Base-by-base conservation (phyloP, 2,797 vertebrate species). In the Rhabdophis nuchalis region DNA sequence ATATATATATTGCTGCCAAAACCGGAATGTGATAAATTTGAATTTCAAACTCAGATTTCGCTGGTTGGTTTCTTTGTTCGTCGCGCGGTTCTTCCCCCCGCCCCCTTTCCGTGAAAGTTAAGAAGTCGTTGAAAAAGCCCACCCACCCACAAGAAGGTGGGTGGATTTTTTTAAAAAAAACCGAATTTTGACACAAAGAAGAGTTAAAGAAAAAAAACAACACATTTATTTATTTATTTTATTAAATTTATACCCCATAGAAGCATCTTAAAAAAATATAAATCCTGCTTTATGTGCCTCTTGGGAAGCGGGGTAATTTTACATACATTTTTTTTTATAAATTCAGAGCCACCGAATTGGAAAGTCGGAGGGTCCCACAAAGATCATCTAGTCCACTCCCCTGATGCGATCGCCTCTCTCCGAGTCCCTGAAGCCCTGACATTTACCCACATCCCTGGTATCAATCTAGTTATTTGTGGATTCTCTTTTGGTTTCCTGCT, bases 391-490 rank as follows among this genome's bases (percentile, higher is more conserved):
- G 1, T 11, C 20, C 1, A 5, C 20, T 25, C 36, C 2, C 2
- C 64, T 25, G 20, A 82, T 82, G 36, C 20, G 46, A 46, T 25
- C 0, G 20, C 72, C 3, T 11, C 20, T 41, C 36, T 9, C 72
- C 1, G 5, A 32, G 13, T 14, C 29, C 29, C 13, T 72, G 68
- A 64, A 68, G n/a, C 13, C 13, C 5, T n/a, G 61, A 16, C 1
- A n/a, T n/a, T n/a, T n/a, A 36, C 18, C 8, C 7, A 0, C 3
- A 23, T 23, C 18, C 20, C 20, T 0, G 8, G 8, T 41, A 3
- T 11, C 72, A 77, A 41, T 1, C 72, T 41, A 41, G 18, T 46
- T 82, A 25, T 82, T 82, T 46, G 36, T 46, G 4, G 72, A 25
- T 41, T 11, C 20, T 25, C 36, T 82, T 25, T 82, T 23, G 20